phyloP scores from a whole-genome alignment of 2,888 invertebrate species.

The Chloromyia formosa region DNA sequence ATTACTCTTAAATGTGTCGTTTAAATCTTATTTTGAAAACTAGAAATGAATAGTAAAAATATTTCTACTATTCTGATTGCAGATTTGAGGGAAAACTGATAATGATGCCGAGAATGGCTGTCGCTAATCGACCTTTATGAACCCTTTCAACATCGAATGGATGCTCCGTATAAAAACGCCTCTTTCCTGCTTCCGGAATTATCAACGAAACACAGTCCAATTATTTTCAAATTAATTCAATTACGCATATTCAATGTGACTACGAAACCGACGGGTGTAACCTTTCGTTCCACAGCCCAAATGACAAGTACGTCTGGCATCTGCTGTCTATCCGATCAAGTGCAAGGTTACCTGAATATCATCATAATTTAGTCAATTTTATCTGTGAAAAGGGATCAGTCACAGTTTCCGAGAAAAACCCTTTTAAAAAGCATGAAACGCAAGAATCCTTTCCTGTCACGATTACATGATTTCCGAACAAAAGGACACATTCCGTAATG shows the following conservation, averaged over 20 bases:
- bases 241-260: neutral
- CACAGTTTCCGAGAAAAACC: constrained; percentile 18
- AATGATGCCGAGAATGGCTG: too few species aligned
- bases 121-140: too few species aligned
- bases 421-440: constrained; percentile 45
- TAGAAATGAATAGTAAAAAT: too few species aligned
- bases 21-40: too few species aligned
- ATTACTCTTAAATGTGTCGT: too few species aligned
- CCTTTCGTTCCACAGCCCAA: neutral
- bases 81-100: too few species aligned
- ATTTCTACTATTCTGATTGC: too few species aligned
- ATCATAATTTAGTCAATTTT: constrained; percentile 31
- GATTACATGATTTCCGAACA: constrained; percentile 31
- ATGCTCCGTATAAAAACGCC: too few species aligned
- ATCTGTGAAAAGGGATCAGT: constrained; percentile 17
- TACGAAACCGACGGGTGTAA: too few species aligned
- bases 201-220: too few species aligned
- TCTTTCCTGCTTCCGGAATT: too few species aligned
- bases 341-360: constrained; percentile 11
- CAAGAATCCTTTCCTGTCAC: constrained; percentile 45
- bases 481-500: constrained; percentile 43
- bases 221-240: neutral
- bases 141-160: too few species aligned
- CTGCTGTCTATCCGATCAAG: constrained; percentile 11
- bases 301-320: neutral